Percentiles rank a stretch among this genome's conserved stretches.
These are phyloP conservation scores for Oasisia sp. DNA, from an alignment of 2,888 invertebrate species.

Conservation along the genomic window DNA sequence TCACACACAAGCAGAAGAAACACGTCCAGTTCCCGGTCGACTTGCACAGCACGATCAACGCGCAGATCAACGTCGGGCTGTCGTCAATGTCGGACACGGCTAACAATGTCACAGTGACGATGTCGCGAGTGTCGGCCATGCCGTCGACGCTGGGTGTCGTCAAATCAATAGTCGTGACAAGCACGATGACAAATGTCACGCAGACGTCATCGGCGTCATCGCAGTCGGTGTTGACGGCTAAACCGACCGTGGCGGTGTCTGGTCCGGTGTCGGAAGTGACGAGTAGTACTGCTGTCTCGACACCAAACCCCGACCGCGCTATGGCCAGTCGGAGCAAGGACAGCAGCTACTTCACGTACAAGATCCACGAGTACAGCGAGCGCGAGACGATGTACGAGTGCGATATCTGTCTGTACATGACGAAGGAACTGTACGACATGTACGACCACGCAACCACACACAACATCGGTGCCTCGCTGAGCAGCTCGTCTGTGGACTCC, in stretches of 20 bases:
- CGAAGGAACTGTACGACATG: constrained; percentile 27
- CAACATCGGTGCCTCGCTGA: not conserved
- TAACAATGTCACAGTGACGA: not conserved
- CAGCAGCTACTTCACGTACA: constrained; percentile 29
- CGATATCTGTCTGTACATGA: constrained; percentile 25
- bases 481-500: not conserved
- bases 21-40: constrained; percentile 18
- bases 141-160: constrained; percentile 2
- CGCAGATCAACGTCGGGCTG: not conserved
- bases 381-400: constrained; percentile 27
- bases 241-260: not conserved
- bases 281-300: not conserved
- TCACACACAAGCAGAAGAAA: constrained; percentile 27
- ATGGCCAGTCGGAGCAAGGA: not conserved
- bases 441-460: constrained; percentile 29
- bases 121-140: not conserved
- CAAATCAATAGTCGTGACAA: not conserved
- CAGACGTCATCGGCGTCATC: not conserved
- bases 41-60: not conserved
- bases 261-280: not conserved
- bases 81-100: not conserved
- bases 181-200: constrained; percentile 10
- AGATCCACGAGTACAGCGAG: constrained; percentile 23
- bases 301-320: not conserved
- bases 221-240: not conserved